phyloP scores from a whole-genome alignment of 2,113 vertebrate species.

The Hemibagrus wyckioides region DNA sequence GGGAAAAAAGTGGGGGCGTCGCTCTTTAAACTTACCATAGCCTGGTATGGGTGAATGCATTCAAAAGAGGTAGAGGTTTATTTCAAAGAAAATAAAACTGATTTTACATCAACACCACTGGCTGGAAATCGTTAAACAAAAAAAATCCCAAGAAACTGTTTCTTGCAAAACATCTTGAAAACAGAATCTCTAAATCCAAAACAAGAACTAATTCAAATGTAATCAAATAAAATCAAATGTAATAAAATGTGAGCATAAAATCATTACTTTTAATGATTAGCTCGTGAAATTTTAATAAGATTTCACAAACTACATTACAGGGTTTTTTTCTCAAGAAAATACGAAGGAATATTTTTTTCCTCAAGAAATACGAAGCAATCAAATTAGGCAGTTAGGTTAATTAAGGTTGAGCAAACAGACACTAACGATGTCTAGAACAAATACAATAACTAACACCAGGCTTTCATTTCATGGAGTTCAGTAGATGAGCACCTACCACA shows the following conservation, averaged over 20 bases:
- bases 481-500: conserved; percentile 81
- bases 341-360: not conserved
- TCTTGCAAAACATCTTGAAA: not conserved
- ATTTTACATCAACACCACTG: conserved; percentile 54
- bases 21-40: conserved; percentile 87
- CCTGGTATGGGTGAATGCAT: conserved; percentile 84
- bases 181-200: not conserved
- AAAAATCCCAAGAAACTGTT: no score
- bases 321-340: not conserved
- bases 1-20: conserved; percentile 23
- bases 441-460: not conserved
- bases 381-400: not conserved
- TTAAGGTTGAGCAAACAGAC: not conserved
- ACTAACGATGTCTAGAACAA: not conserved
- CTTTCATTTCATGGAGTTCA: conserved; percentile 3
- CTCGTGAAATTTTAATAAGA: not conserved
- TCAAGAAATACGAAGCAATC: not conserved
- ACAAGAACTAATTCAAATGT: not conserved
- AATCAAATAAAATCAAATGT: not conserved
- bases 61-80: conserved; percentile 82
- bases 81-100: conserved; percentile 67
- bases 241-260: not conserved
- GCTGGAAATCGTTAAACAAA: not conserved
- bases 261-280: not conserved
- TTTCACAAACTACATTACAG: not conserved